A percentile compares a stretch with the other conserved stretches of the same genome.
Conservation (phyloP, 1,140 invertebrate genomes). For the Pachypeltis micranthus region DNA sequence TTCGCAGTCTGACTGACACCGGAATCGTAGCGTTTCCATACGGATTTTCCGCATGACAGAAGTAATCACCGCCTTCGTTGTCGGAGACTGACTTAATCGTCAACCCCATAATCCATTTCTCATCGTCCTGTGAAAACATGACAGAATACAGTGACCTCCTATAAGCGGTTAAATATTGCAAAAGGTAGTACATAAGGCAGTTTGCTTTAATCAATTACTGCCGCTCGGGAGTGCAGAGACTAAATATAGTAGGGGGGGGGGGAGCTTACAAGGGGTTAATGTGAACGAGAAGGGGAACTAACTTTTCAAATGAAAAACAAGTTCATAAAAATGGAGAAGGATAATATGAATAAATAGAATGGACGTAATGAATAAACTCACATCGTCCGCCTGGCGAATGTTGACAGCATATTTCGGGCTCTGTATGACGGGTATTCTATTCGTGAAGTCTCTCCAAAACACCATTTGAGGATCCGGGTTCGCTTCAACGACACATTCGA, state of each 20-base stretch:
- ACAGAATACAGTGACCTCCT: no score
- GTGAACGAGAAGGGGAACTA: no score
- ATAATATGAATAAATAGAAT: no score
- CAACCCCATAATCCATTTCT: constrained; percentile 56
- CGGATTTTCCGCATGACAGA: constrained; percentile 67
- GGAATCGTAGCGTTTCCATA: constrained; percentile 56
- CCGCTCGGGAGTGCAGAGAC: no score
- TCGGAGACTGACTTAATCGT: constrained; percentile 55
- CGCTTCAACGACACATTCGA: constrained; percentile 62
- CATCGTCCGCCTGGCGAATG: constrained; percentile 41
- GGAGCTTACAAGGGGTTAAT: no score
- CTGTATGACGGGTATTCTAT: constrained; percentile 55
- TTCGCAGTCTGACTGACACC: constrained; percentile 55
- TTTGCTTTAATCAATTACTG: no score
- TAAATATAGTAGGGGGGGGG: no score
- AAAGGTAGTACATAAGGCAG: no score
- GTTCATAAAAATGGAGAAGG: background rate
- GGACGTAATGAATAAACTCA: constrained; percentile 31
- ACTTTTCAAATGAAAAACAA: constrained; percentile 1
- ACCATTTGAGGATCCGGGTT: constrained; percentile 63
- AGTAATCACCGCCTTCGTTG: constrained; percentile 61
- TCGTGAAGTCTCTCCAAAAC: constrained; percentile 62
- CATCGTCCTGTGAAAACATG: constrained; percentile 34
- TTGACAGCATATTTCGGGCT: constrained; percentile 58
- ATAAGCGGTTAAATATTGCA: no score